phyloP scores from a whole-genome alignment of 2,888 invertebrate species.

The Chymomyza caudatula region DNA sequence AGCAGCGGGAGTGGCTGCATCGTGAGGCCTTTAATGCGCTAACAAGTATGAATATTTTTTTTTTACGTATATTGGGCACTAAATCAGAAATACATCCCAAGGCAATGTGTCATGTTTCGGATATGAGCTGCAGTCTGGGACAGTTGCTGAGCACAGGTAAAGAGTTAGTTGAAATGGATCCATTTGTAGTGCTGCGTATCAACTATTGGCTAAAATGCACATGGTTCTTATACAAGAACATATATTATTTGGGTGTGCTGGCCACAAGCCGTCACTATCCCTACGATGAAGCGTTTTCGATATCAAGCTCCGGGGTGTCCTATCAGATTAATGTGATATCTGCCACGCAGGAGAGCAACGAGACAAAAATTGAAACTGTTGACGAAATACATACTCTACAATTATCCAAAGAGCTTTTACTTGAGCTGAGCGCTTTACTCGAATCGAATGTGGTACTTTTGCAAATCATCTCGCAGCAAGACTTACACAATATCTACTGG shows the following conservation, averaged over 20 bases:
- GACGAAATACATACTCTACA: not conserved
- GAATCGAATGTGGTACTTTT: constrained; percentile 10
- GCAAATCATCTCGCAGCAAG: constrained; percentile 28
- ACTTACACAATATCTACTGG: constrained; percentile 25
- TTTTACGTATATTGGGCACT: not conserved
- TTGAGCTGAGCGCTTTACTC: not conserved
- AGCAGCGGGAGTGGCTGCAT: constrained; percentile 4
- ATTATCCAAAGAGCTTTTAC: constrained; percentile 1
- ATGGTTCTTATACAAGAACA: constrained; percentile 18
- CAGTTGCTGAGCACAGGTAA: not conserved
- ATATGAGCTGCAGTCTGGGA: constrained; percentile 7
- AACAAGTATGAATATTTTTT: constrained; percentile 13
- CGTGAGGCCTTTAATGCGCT: constrained; percentile 15
- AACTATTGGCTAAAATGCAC: constrained; percentile 25
- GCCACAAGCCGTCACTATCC: constrained; percentile 12
- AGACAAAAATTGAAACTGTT: not conserved
- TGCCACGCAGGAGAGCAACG: not conserved
- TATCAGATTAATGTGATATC: constrained; percentile 27
- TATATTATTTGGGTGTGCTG: constrained; percentile 24
- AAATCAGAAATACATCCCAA: not conserved
- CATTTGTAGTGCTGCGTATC: not conserved
- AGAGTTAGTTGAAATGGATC: constrained; percentile 2
- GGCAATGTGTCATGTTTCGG: constrained; percentile 25
- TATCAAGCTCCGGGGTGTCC: not conserved
- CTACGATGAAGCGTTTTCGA: not conserved